A percentile compares a stretch with the other conserved stretches of the same genome.
phyloP scores from a whole-genome alignment of 2,113 vertebrate genomes.

The Podilymbus podiceps region DNA sequence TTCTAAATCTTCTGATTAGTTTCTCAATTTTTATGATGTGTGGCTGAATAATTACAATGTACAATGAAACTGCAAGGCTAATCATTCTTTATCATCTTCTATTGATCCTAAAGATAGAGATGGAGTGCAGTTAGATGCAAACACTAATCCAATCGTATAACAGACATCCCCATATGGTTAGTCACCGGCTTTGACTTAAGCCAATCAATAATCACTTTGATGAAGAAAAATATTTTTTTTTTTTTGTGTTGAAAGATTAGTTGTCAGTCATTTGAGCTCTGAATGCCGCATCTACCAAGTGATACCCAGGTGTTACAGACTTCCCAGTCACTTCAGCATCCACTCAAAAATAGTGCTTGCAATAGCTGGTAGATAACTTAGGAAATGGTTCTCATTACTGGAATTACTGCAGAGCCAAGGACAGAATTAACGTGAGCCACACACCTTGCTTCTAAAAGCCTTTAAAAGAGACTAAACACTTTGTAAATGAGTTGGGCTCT shows the following conservation, averaged over 20 bases:
- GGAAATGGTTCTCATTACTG: background rate
- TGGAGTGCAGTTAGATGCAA: conserved; percentile 38
- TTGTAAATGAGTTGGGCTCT: background rate
- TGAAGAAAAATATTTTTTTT: conserved; percentile 34
- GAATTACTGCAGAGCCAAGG: background rate
- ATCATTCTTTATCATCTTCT: conserved; percentile 62
- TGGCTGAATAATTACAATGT: background rate
- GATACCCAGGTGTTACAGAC: background rate
- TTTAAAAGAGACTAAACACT: background rate
- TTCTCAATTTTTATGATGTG: background rate
- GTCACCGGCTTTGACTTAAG: conserved; percentile 63
- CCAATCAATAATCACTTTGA: conserved; percentile 77
- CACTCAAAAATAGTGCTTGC: background rate
- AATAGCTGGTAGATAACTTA: background rate
- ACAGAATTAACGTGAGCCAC: background rate
- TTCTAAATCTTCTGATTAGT: background rate
- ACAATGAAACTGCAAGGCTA: conserved; percentile 22
- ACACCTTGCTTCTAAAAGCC: background rate
- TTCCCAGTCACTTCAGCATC: background rate
- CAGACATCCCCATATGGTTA: conserved; percentile 71
- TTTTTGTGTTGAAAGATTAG: background rate
- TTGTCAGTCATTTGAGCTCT: background rate
- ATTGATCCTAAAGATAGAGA: conserved; percentile 62
- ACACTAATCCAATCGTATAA: conserved; percentile 72
- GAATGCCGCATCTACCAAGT: background rate